Percentiles rank a stretch among this genome's conserved stretches.
phyloP scores from a whole-genome alignment of 1,140 invertebrate genomes.

The Pomacea maculata region DNA sequence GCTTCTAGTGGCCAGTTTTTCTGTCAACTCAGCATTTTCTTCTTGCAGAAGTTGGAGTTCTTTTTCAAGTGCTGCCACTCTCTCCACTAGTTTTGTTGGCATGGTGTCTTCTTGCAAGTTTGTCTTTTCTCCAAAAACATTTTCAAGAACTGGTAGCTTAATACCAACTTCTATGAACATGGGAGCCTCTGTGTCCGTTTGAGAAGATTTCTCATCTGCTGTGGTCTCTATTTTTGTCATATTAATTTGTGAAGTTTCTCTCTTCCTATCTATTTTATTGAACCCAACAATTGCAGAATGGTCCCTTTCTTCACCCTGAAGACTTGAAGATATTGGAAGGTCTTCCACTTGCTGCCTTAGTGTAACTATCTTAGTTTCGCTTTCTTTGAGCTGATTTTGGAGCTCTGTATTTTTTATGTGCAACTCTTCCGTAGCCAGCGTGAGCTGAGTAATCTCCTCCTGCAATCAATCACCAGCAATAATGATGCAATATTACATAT shows the following conservation, averaged over 20 bases:
- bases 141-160: background rate
- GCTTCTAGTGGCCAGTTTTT: constrained; percentile 6
- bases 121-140: background rate
- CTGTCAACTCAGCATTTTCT: constrained; percentile 30
- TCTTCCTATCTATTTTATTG: background rate
- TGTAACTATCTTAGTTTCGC: constrained; percentile 24
- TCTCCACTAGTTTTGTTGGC: constrained; percentile 11
- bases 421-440: constrained; percentile 19
- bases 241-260: background rate
- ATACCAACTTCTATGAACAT: too few species aligned
- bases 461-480: constrained; percentile 22
- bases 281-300: too few species aligned
- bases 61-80: constrained; percentile 14
- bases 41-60: constrained; percentile 28
- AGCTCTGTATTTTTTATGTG: constrained; percentile 25
- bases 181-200: background rate
- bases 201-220: constrained; percentile 1
- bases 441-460: constrained; percentile 27
- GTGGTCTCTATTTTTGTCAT: background rate
- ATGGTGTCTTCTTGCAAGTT: background rate
- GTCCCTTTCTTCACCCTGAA: background rate
- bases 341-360: constrained; percentile 31
- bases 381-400: constrained; percentile 29
- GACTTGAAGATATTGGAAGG: constrained; percentile 1
- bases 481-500: background rate